A percentile compares a stretch with the other conserved stretches of the same genome.
Evolutionary conservation across 2,113 vertebrate genomes (phyloP).

Genomic region (Butorides virescens): DNA sequence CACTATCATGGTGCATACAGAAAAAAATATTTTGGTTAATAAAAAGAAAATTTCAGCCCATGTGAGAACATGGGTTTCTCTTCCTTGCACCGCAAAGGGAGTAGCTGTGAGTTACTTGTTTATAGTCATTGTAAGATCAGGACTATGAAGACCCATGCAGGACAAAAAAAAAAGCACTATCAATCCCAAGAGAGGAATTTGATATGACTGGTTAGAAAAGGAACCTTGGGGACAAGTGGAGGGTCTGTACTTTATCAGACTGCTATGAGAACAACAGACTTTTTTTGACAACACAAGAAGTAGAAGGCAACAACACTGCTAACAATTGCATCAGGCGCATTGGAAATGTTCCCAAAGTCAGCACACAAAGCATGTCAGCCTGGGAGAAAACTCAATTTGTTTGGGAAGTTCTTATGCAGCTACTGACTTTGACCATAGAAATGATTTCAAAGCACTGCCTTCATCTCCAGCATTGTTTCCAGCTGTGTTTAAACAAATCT

Average conservation of each 20-base stretch:
- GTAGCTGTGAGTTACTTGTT: background rate
- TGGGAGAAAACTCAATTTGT: background rate
- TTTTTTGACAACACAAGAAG: background rate
- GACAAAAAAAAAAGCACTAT: background rate
- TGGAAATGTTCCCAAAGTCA: background rate
- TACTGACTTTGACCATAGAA: background rate
- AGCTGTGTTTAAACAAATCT: constrained; percentile 29
- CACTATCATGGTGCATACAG: fast-evolving
- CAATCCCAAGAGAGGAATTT: background rate
- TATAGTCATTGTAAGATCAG: background rate
- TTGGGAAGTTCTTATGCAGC: background rate
- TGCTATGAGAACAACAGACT: background rate
- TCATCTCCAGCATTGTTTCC: constrained; percentile 6
- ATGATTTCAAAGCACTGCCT: background rate
- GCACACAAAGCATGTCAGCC: background rate
- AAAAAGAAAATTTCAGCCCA: background rate
- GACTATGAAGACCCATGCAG: background rate
- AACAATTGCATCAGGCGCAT: background rate
- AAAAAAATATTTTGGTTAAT: background rate
- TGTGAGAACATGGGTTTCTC: background rate
- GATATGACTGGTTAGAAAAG: background rate
- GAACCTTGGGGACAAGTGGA: background rate
- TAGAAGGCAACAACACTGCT: background rate
- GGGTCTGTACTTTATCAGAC: background rate
- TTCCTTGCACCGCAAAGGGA: background rate